phyloP scores from a whole-genome alignment of 2,113 vertebrate genomes.

The Lutjanus erythropterus region DNA sequence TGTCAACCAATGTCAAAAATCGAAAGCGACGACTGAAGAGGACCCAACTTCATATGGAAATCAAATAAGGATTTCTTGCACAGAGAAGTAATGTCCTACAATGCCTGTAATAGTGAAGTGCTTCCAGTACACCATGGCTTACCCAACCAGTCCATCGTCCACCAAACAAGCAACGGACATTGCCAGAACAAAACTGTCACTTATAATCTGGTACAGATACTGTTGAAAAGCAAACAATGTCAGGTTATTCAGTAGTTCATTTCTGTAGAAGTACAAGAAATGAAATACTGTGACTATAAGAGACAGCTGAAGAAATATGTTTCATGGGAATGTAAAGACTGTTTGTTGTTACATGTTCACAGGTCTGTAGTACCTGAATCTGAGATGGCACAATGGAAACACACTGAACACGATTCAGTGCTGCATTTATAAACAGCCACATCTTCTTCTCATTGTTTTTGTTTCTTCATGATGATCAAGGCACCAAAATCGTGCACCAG shows the following conservation, averaged over 20 bases:
- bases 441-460: neutral
- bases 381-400: constrained; percentile 54
- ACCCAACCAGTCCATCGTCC: neutral
- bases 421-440: constrained; percentile 1
- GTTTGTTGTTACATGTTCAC: constrained; percentile 21
- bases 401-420: constrained; percentile 21
- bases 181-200: constrained; percentile 34
- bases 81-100: constrained; percentile 26
- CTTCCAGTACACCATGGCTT: constrained; percentile 34
- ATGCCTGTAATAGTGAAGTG: constrained; percentile 13
- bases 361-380: constrained; percentile 43
- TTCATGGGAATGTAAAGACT: constrained; percentile 36
- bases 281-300: constrained; percentile 1
- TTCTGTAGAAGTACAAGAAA: constrained; percentile 18
- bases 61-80: neutral
- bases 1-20: constrained; percentile 25
- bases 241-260: constrained; percentile 10
- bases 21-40: neutral
- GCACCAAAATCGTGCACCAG: constrained; percentile 26
- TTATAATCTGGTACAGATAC: constrained; percentile 20
- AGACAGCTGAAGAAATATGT: neutral
- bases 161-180: constrained; percentile 20
- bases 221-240: neutral
- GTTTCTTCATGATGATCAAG: constrained; percentile 22
- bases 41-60: constrained; percentile 41